phyloP scores from a whole-genome alignment of 2,113 vertebrate species.

The Silurus meridionalis region DNA sequence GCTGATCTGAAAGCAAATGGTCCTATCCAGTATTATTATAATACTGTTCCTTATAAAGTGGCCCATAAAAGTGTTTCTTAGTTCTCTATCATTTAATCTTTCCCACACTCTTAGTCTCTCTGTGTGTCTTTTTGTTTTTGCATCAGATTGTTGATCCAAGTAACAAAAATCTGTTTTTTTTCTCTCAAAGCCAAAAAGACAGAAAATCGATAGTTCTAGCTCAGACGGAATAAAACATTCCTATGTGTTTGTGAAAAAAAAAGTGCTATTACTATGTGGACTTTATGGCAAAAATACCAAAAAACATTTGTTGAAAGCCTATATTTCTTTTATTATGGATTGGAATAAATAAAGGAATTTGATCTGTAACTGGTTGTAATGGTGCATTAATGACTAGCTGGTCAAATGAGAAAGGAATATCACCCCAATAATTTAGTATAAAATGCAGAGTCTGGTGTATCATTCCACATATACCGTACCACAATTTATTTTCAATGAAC shows the following conservation, averaged over 20 bases:
- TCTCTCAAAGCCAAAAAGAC: neutral
- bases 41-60: neutral
- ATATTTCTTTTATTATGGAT: neutral
- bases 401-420: neutral
- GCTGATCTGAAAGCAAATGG: neutral
- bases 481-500: neutral
- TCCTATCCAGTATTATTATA: neutral
- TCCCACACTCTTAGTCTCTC: neutral
- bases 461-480: neutral
- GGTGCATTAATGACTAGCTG: neutral
- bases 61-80: neutral
- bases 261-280: neutral
- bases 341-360: neutral
- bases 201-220: slow-evolving; percentile 1
- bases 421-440: neutral
- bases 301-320: neutral
- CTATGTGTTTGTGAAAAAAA: slow-evolving; percentile 1
- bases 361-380: neutral
- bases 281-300: neutral
- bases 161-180: neutral
- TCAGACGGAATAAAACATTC: neutral
- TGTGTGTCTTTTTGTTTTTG: neutral
- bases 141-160: slow-evolving; percentile 4
- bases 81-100: slow-evolving; percentile 2
- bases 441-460: neutral